Evolutionary conservation across 2,797 vertebrate genomes (phyloP).

Genomic region (Epinephelus malabaricus): DNA sequence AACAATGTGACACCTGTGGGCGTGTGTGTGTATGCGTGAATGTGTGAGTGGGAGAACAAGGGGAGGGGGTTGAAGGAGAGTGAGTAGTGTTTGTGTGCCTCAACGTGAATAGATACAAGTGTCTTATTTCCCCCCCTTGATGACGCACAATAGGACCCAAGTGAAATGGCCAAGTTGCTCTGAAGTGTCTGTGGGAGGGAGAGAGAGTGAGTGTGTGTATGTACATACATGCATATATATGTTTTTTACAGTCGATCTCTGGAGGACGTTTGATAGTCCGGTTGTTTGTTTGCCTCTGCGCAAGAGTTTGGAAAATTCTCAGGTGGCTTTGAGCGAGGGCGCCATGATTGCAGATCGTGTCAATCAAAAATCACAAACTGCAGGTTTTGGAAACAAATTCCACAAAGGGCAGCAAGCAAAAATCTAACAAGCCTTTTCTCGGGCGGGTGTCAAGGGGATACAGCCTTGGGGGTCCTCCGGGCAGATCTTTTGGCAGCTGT

Average conservation of each 20-base stretch:
- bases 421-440: neutral
- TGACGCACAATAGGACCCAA: constrained; percentile 71
- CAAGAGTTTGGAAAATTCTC: constrained; percentile 41
- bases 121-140: constrained; percentile 53
- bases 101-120: constrained; percentile 53
- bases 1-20: constrained; percentile 54
- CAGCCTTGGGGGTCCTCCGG: constrained; percentile 42
- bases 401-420: constrained; percentile 1
- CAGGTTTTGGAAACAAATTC: constrained; percentile 9
- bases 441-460: constrained; percentile 23
- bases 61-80: neutral
- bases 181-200: constrained; percentile 1
- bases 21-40: constrained; percentile 13
- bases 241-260: constrained; percentile 40
- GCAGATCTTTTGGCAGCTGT: constrained; percentile 52
- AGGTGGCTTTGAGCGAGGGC: constrained; percentile 18
- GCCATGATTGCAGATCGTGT: constrained; percentile 4
- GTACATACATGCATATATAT: constrained; percentile 21
- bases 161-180: constrained; percentile 48
- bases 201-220: neutral
- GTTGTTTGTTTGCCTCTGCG: constrained; percentile 44
- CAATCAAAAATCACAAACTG: constrained; percentile 12
- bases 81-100: constrained; percentile 39
- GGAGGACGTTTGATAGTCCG: constrained; percentile 13
- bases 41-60: constrained; percentile 3